Evolutionary conservation across 1,140 invertebrate genomes (phyloP).

Genomic region (Polypedilum pembai): DNA sequence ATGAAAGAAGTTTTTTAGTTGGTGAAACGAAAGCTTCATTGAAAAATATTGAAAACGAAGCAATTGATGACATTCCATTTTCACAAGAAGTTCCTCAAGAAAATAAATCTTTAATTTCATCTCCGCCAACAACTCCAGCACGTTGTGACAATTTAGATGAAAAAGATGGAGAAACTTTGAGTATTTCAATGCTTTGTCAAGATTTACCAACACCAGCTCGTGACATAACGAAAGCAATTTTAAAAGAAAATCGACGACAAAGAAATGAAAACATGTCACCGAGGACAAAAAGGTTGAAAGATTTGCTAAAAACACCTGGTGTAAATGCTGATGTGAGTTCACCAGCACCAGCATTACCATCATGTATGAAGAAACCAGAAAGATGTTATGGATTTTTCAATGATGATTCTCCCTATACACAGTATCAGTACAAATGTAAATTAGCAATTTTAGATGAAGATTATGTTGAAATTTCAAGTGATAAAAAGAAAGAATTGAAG

Average conservation of each 20-base stretch:
- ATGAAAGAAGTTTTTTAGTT: constrained; percentile 54
- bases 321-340: not conserved
- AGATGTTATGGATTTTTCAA: not conserved
- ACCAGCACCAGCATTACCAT: not conserved
- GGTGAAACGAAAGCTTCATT: constrained; percentile 45
- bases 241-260: not conserved
- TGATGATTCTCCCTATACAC: not conserved
- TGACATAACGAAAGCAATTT: not conserved
- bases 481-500: not conserved
- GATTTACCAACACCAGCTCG: not conserved
- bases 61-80: not conserved
- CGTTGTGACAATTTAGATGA: not conserved
- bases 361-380: not conserved
- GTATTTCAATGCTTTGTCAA: not conserved
- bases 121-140: not conserved
- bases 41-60: not conserved
- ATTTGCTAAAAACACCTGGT: not conserved
- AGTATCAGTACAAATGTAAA: not conserved
- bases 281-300: not conserved
- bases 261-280: not conserved
- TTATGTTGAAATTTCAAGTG: not conserved
- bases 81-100: constrained; percentile 1
- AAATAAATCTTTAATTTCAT: not conserved
- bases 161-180: not conserved
- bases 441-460: not conserved